These are phyloP conservation scores for Lates japonicus DNA, from an alignment of 2,797 vertebrate genomes.

Conservation along the genomic window DNA sequence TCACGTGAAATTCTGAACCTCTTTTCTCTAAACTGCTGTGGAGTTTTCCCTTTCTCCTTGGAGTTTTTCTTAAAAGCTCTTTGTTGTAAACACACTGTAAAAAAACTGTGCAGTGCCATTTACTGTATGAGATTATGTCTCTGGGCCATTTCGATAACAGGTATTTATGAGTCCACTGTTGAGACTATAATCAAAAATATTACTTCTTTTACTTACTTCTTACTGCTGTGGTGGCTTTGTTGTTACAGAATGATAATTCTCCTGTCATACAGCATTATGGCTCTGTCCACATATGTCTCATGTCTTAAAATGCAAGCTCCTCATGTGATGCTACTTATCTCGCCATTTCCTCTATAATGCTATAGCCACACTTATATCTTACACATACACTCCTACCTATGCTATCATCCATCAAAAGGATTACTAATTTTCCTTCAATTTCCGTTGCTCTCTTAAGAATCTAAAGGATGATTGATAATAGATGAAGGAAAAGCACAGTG, in stretches of 20 bases:
- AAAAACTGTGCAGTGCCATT: conserved; percentile 19
- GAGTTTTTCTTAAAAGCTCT: conserved; percentile 42
- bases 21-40: conserved; percentile 61
- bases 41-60: conserved; percentile 42
- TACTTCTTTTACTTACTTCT: conserved; percentile 17
- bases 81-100: conserved; percentile 46
- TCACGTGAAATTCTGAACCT: conserved; percentile 69
- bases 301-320: conserved; percentile 58
- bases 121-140: conserved; percentile 37
- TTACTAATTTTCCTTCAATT: conserved; percentile 88
- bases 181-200: conserved; percentile 54
- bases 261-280: conserved; percentile 56
- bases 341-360: conserved; percentile 67
- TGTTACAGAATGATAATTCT: conserved; percentile 50
- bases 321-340: conserved; percentile 65
- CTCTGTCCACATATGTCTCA: conserved; percentile 43
- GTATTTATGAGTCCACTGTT: conserved; percentile 41
- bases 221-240: conserved; percentile 41
- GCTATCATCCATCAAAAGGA: conserved; percentile 85
- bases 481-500: conserved; percentile 84
- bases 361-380: conserved; percentile 69
- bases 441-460: conserved; percentile 84
- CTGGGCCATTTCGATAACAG: conserved; percentile 49
- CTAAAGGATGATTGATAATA: conserved; percentile 88
- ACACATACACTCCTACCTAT: conserved; percentile 75